Conservation (phyloP, 1,140 invertebrate genomes). For the Aphidius gifuensis region DNA sequence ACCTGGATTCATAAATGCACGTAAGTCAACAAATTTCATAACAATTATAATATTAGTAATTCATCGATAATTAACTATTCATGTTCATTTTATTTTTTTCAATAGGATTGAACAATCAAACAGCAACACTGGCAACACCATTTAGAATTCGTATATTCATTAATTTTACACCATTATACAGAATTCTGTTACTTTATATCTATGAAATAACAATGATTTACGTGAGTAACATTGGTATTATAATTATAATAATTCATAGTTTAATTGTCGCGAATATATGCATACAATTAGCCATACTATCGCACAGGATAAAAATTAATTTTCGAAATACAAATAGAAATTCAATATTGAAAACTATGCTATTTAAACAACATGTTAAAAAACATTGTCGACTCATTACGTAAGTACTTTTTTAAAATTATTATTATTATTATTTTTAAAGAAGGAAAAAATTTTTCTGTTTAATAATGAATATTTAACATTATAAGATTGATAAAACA, state of each 20-base stretch:
- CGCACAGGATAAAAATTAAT: background rate
- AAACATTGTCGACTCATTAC: background rate
- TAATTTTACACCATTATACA: background rate
- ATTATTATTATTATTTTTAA: no score
- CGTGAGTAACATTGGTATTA: background rate
- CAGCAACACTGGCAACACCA: background rate
- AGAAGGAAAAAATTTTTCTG: no score
- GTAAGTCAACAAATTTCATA: no score
- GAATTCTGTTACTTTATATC: background rate
- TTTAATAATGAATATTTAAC: no score
- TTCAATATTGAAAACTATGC: background rate
- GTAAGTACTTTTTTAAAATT: background rate
- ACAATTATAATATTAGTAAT: no score
- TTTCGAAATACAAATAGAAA: background rate
- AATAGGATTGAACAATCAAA: background rate
- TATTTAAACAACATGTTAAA: background rate
- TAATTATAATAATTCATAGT: background rate
- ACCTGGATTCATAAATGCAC: no score
- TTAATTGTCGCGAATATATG: background rate
- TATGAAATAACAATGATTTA: constrained; percentile 1
- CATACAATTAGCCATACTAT: background rate
- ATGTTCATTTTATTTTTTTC: background rate
- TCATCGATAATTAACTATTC: background rate
- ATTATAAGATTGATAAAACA: background rate
- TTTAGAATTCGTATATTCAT: constrained; percentile 4